Evolutionary conservation across 2,113 vertebrate species (phyloP), one percentile per base, ranked within the genome.

Genomic region (Alosa alosa): DNA sequence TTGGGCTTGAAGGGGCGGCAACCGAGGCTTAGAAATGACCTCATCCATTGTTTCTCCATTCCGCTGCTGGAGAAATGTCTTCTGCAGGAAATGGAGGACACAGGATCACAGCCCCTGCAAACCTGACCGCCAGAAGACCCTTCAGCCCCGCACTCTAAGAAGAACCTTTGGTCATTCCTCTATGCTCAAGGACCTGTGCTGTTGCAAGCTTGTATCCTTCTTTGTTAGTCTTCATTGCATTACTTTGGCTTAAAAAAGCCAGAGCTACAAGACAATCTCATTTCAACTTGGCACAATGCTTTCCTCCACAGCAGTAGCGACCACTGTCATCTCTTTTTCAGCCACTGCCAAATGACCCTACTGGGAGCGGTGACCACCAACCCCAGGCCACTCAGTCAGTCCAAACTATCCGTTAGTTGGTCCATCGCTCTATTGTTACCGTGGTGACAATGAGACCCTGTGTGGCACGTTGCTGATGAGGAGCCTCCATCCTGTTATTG

Each of bases 41-140:
- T 90, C 15, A 84, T 89, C 89, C 86, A 93, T 95, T 95, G 92
- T 94, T 94, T 82, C 85, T 87, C 87, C 81, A 36, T 72, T 45
- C 81, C 85, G 85, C 85, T 90, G 85, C 86, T 89, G 90, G 83
- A 89, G 85, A 94, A 91, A 90, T 84, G 84, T 90, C 88, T 91
- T 89, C 72, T 39, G 47, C 41, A 86, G 82, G 88, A 90, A 88
- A 88, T 86, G 89, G 89, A 88, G 87, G 90, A 91, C 90, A 90
- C 90, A 50, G 57, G 72, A 89, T 91, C 86, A 57, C 83, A 47
- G 81, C 50, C 64, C 55, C 64, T 55, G 83, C 47, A 68, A 89
- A 87, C 87, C 68, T 90, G 82, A 90, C 86, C 86, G 86, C 84
- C 83, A 86, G 46, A 75, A 68, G 82, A 89, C 83, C 55, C 52